These are phyloP conservation scores for Tethea ocularis DNA, from an alignment of 2,888 invertebrate genomes.

Conservation along the genomic window DNA sequence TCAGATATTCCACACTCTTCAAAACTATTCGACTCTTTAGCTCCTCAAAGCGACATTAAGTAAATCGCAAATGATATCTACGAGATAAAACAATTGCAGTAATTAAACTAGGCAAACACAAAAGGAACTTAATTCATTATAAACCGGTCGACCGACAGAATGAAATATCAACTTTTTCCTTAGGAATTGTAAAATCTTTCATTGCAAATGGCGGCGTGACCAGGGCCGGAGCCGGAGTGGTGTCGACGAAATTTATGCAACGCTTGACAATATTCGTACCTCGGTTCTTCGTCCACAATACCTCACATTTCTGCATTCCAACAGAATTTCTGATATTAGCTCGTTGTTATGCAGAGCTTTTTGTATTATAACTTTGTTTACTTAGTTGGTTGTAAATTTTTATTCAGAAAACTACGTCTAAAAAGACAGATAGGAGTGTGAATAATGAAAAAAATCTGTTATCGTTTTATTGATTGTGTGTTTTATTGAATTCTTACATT, in stretches of 20 bases:
- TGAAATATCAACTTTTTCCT: slow-evolving; percentile 57
- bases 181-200: slow-evolving; percentile 57
- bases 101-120: slow-evolving; percentile 41
- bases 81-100: slow-evolving; percentile 32
- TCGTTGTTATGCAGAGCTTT: neutral
- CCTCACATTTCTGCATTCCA: neutral
- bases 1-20: neutral
- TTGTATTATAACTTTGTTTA: neutral
- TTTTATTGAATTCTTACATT: too few species aligned
- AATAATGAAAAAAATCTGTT: too few species aligned
- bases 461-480: too few species aligned
- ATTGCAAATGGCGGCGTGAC: slow-evolving; percentile 34
- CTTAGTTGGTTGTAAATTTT: neutral
- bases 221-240: slow-evolving; percentile 31
- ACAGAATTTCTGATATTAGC: neutral
- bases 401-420: neutral
- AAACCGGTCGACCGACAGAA: slow-evolving; percentile 44
- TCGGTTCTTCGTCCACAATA: neutral
- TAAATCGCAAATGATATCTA: slow-evolving; percentile 23
- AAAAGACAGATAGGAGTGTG: too few species aligned
- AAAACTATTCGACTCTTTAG: neutral
- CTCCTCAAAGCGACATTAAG: slow-evolving; percentile 10
- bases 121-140: slow-evolving; percentile 47
- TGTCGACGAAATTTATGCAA: slow-evolving; percentile 1
- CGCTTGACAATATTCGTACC: neutral